Percentiles rank a stretch among this genome's conserved stretches.
Conservation (phyloP, 2,113 vertebrate genomes). For the Lucifuga dentata region DNA sequence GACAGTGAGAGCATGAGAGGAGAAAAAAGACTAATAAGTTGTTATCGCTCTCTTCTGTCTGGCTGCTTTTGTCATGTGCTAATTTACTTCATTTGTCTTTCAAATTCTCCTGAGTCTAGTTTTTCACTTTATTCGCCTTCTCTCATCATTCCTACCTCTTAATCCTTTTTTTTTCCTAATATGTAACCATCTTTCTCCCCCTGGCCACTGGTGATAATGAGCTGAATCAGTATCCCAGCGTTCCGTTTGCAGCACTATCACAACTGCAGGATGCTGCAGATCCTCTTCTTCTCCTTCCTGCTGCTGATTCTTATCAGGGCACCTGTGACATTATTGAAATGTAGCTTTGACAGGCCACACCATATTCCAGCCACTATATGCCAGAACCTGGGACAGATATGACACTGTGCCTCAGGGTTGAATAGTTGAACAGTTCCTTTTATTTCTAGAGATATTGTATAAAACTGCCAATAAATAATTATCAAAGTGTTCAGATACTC, state of each 20-base stretch:
- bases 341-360: no score
- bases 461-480: no score
- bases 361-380: no score
- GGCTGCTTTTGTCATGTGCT: conserved; percentile 20
- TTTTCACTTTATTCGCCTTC: not conserved
- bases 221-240: conserved; percentile 34
- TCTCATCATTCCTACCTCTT: not conserved
- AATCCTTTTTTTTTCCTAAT: conserved; percentile 1
- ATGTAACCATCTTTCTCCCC: not conserved
- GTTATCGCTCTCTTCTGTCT: conserved; percentile 18
- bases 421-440: no score
- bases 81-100: conserved; percentile 41
- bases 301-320: conserved; percentile 6
- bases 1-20: not conserved
- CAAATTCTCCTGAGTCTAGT: conserved; percentile 5
- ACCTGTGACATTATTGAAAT: not conserved
- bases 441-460: no score
- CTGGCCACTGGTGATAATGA: conserved; percentile 44
- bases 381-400: no score
- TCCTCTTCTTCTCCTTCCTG: not conserved
- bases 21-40: conserved; percentile 33
- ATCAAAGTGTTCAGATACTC: no score
- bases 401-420: no score
- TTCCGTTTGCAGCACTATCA: conserved; percentile 28
- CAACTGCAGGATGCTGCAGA: conserved; percentile 20